phyloP scores from a whole-genome alignment of 64 coral and sea anemone genomes.

The Acropora tenuis region DNA sequence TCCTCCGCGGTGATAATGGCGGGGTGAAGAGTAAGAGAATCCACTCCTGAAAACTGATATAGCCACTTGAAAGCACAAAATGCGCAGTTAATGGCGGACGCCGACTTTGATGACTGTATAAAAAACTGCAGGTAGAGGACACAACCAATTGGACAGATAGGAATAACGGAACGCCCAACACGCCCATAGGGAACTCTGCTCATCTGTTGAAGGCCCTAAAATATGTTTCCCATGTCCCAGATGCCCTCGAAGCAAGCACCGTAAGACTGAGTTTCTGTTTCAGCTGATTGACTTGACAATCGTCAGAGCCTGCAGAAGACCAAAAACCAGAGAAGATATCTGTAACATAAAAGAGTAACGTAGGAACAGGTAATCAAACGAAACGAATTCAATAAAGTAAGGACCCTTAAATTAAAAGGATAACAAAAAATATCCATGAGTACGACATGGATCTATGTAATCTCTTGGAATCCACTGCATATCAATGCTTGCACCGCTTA shows the following conservation, averaged over 20 bases:
- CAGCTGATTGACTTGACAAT: background rate
- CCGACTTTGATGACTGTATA: slow-evolving; percentile 19
- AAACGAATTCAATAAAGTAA: too few species aligned
- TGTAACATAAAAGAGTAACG: background rate
- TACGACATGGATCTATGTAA: too few species aligned
- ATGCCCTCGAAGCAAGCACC: background rate
- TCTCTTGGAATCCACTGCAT: too few species aligned
- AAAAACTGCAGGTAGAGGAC: slow-evolving; percentile 6
- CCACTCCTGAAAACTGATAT: background rate
- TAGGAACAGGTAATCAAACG: too few species aligned
- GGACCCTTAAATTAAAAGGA: too few species aligned
- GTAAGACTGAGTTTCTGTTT: slow-evolving; percentile 20
- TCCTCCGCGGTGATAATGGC: background rate
- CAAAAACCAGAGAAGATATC: slow-evolving; percentile 19
- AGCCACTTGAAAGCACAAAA: slow-evolving; percentile 36
- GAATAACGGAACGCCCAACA: background rate
- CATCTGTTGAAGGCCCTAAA: slow-evolving; percentile 15
- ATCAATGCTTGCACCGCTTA: too few species aligned
- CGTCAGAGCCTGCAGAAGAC: background rate
- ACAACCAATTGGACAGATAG: background rate
- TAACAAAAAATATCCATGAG: too few species aligned
- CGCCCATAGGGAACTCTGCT: background rate
- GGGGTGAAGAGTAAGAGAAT: background rate
- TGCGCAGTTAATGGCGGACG: slow-evolving; percentile 1
- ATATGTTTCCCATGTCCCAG: background rate